Conservation (phyloP, 2,113 vertebrate species). For the Sylvia atricapilla region DNA sequence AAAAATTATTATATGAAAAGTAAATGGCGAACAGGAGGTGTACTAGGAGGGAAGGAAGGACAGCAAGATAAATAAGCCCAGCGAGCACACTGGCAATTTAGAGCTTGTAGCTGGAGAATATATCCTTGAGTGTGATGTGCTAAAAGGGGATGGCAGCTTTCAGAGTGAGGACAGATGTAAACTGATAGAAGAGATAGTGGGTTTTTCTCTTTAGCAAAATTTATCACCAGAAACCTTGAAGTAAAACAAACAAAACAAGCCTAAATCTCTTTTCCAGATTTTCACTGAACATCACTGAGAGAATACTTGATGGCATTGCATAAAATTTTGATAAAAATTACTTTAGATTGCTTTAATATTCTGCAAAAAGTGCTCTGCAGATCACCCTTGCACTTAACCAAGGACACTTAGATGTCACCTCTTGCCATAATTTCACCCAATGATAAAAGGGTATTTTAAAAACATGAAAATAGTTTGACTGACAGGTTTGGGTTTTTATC, state of each 20-base stretch:
- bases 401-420: neutral
- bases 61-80: neutral
- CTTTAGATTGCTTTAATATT: neutral
- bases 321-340: neutral
- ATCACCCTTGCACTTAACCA: neutral
- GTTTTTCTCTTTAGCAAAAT: neutral
- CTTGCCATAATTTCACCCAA: neutral
- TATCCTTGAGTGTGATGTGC: neutral
- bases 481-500: neutral
- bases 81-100: neutral
- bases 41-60: neutral
- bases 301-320: neutral
- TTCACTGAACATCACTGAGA: neutral
- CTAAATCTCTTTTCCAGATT: neutral
- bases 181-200: neutral
- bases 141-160: neutral
- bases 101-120: neutral
- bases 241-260: constrained; percentile 5
- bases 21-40: neutral
- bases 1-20: no score
- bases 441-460: neutral
- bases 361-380: neutral
- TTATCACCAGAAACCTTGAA: neutral
- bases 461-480: neutral
- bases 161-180: neutral